phyloP scores from a whole-genome alignment of 2,113 vertebrate species.

The Crotophaga sulcirostris region DNA sequence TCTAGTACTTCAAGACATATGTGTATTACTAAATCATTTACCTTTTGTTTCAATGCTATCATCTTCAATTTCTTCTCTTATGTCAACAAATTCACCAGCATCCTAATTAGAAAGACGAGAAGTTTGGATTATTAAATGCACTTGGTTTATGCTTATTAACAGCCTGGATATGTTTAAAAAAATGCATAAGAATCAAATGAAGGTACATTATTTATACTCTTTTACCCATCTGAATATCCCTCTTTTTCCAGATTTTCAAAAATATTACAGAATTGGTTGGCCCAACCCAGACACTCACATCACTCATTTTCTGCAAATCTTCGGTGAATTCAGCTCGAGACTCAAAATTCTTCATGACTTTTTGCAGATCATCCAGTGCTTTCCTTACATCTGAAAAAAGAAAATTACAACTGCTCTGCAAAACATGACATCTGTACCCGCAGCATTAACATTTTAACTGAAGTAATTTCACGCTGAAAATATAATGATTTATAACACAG shows the following conservation, averaged over 20 bases:
- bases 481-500: conserved; percentile 26
- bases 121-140: background rate
- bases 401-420: conserved; percentile 42
- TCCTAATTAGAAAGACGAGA: conserved; percentile 71
- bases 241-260: background rate
- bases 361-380: conserved; percentile 85
- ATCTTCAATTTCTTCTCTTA: conserved; percentile 86
- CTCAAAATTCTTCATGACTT: conserved; percentile 91
- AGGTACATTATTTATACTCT: background rate
- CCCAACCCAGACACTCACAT: conserved; percentile 73
- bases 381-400: conserved; percentile 88
- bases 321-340: conserved; percentile 84
- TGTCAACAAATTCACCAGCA: conserved; percentile 88
- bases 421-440: conserved; percentile 4
- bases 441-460: conserved; percentile 51
- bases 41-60: conserved; percentile 81
- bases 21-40: conserved; percentile 20
- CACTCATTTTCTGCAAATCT: conserved; percentile 86
- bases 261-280: background rate
- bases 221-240: background rate
- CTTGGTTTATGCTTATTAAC: background rate
- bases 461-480: conserved; percentile 42
- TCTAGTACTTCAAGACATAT: background rate
- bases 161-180: background rate
- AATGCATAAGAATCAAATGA: background rate